phyloP scores from a whole-genome alignment of 2,797 vertebrate genomes.

The Cyprinella venusta region DNA sequence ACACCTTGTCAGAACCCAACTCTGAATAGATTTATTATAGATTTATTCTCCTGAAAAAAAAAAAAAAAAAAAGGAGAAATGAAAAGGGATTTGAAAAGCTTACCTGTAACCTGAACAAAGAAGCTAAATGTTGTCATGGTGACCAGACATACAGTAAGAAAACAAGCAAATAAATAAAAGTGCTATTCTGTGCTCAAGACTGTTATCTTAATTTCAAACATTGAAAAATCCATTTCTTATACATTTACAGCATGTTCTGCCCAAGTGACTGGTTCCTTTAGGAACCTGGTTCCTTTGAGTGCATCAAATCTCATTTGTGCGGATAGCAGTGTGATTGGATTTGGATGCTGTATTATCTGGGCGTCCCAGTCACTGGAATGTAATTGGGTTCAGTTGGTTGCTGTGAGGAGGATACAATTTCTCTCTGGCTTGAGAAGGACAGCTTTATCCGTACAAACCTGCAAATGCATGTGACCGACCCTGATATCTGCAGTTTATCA shows the following conservation, averaged over 20 bases:
- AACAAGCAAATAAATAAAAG: background rate
- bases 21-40: background rate
- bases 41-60: background rate
- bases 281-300: background rate
- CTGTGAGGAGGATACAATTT: background rate
- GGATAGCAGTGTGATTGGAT: slow-evolving; percentile 1
- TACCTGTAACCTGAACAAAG: background rate
- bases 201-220: background rate
- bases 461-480: background rate
- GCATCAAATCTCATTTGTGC: background rate
- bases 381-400: background rate
- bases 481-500: background rate
- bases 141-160: background rate
- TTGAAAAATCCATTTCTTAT: too few species aligned
- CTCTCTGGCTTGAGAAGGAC: background rate
- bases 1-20: background rate
- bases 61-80: background rate
- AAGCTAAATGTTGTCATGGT: background rate
- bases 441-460: background rate
- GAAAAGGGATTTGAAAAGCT: background rate
- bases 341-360: slow-evolving; percentile 3
- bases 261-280: background rate
- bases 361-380: background rate
- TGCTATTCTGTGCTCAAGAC: background rate
- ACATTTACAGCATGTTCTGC: background rate